A percentile compares a stretch with the other conserved stretches of the same genome.
These are phyloP conservation scores for Rhinopomastus cyanomelas DNA, from an alignment of 2,113 vertebrate genomes.

Conservation along the genomic window DNA sequence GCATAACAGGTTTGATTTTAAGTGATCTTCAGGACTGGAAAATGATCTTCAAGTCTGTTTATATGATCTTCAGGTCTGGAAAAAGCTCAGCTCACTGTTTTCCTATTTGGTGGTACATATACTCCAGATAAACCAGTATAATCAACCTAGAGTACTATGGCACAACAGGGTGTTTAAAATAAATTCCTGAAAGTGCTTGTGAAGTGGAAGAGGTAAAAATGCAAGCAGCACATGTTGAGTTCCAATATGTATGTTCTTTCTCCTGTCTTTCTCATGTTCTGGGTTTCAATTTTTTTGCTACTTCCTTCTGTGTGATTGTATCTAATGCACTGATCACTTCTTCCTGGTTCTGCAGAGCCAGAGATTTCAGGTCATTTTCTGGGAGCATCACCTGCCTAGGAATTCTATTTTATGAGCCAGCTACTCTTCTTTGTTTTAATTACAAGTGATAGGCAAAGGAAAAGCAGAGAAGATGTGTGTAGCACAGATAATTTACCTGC, in stretches of 20 bases:
- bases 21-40: not conserved
- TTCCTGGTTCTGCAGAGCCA: not conserved
- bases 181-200: not conserved
- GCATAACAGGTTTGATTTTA: not conserved
- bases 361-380: not conserved
- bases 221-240: not conserved
- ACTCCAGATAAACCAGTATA: not conserved
- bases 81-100: not conserved
- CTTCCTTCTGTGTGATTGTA: not conserved
- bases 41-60: too few relatives aligned
- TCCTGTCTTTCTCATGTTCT: not conserved
- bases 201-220: not conserved
- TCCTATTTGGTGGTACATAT: not conserved
- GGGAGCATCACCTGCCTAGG: not conserved
- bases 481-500: constrained; percentile 3
- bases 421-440: not conserved
- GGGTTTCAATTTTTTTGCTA: not conserved
- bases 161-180: not conserved
- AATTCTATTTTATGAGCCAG: not conserved
- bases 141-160: not conserved
- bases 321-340: not conserved
- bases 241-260: not conserved
- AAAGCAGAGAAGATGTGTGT: not conserved
- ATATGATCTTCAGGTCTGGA: not conserved
- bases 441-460: not conserved